phyloP scores from a whole-genome alignment of 2,113 vertebrate species.

The Oreocharis arfaki region DNA sequence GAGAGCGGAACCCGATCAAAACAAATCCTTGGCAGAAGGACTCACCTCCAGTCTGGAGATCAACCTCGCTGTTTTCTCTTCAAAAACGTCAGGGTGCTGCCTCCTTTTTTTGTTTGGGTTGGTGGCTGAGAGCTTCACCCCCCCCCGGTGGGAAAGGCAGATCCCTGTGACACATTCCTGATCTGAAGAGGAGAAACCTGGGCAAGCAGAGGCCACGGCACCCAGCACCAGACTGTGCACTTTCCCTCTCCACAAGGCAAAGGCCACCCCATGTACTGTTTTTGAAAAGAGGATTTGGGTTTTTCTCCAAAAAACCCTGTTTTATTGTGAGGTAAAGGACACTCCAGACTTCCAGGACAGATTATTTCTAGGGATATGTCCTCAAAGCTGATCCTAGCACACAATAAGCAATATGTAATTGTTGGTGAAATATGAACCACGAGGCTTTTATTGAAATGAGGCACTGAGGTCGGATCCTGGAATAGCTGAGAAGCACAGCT shows the following conservation, averaged over 20 bases:
- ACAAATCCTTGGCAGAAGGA: not conserved
- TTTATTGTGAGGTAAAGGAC: not conserved
- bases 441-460: not conserved
- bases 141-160: conserved; percentile 32
- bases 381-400: not conserved
- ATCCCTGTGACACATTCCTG: conserved; percentile 22
- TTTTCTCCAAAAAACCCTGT: too few relatives aligned
- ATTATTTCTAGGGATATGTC: not conserved
- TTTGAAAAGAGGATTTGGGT: not conserved
- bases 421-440: not conserved
- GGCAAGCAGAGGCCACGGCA: not conserved
- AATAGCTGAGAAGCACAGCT: not conserved
- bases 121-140: conserved; percentile 32
- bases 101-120: conserved; percentile 23
- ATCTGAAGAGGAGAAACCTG: not conserved
- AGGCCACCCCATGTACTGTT: not conserved
- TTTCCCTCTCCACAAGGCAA: not conserved
- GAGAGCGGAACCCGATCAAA: not conserved
- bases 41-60: not conserved
- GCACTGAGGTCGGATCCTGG: not conserved
- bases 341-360: not conserved
- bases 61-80: not conserved
- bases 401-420: not conserved
- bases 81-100: not conserved
- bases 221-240: too few relatives aligned